Evolutionary conservation across 2,888 invertebrate genomes (phyloP), one percentile per base, ranked within the genome.

Genomic region (Temnothorax ravouxi): DNA sequence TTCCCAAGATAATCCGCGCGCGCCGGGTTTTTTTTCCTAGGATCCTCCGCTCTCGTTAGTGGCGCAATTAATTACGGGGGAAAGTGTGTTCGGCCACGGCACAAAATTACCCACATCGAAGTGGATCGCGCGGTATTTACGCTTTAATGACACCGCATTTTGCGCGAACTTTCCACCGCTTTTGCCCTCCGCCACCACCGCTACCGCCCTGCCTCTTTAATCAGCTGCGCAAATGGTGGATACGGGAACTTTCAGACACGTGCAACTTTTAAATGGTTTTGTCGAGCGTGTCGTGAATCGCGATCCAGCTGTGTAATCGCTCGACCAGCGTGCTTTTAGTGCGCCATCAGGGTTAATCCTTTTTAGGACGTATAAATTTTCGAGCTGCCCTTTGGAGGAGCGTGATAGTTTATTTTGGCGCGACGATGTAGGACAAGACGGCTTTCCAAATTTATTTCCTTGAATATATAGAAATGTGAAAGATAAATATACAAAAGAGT

Each of bases 221-320:
- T 77, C 83, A 74, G n/a, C 69, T 41, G 15, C 38, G 61, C 5
- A 89, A 87, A 88, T 85, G 83, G 80, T 34, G 56, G 69, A 84
- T 83, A 84, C 79, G 67, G 29, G 29, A 89, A 89, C 84, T 89
- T 89, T 80, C 71, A 47, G 81, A 54, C 76, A 71, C 76, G 71
- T 79, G n/a, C 71, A 87, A 89, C 86, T 89, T 89, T 89, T 89
- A 89, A 89, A 89, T 89, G 79, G 85, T 89, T 88, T 85, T 82
- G 85, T 84, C 88, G 75, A 85, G 83, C 88, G 84, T 79, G 85
- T 83, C 62, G 83, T 64, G 86, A 83, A 83, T 83, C 67, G 80
- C 54, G 80, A 82, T 84, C 83, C 72, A 54, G 71, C 29, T 38
- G 52, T 34, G 74, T 77, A 71, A 64, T 79, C 81, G 29, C 34